Percentiles rank a stretch among this genome's conserved stretches.
Evolutionary conservation across 23 tunicate species (phyloP).

Genomic region (Corella eumyota): DNA sequence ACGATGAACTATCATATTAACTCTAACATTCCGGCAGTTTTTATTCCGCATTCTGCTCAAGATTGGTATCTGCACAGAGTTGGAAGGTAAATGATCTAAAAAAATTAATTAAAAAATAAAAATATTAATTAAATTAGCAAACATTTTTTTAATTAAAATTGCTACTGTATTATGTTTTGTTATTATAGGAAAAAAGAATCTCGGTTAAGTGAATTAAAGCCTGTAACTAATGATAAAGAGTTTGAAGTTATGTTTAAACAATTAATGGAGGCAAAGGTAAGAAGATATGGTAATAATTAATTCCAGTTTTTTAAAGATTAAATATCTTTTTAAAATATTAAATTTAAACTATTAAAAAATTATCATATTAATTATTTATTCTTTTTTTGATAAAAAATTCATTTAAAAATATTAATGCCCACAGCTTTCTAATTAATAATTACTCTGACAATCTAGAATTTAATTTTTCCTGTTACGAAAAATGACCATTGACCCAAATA

Average conservation of each 20-base stretch:
- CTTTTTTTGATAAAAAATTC: too few relatives aligned
- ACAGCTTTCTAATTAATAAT: too few relatives aligned
- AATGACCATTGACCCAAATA: too few relatives aligned
- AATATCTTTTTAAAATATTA: neutral
- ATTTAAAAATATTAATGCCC: too few relatives aligned
- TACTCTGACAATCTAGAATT: too few relatives aligned
- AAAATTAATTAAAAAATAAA: neutral
- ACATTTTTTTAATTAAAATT: neutral
- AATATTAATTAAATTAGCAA: neutral
- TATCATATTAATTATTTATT: too few relatives aligned
- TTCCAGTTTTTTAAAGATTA: neutral
- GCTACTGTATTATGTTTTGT: constrained; percentile 4
- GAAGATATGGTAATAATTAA: neutral
- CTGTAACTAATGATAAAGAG: neutral
- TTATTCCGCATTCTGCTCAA: constrained; percentile 26
- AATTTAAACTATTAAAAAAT: neutral
- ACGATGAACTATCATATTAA: constrained; percentile 44
- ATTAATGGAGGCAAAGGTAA: constrained; percentile 19
- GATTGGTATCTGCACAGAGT: constrained; percentile 36
- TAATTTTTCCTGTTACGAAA: too few relatives aligned
- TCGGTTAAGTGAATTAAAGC: constrained; percentile 3
- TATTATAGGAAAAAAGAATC: constrained; percentile 12
- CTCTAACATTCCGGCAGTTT: constrained; percentile 20
- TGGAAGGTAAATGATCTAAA: constrained; percentile 16
- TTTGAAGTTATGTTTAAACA: constrained; percentile 10